Conservation (phyloP, 2,888 invertebrate species). For the Panorpa germanica region DNA sequence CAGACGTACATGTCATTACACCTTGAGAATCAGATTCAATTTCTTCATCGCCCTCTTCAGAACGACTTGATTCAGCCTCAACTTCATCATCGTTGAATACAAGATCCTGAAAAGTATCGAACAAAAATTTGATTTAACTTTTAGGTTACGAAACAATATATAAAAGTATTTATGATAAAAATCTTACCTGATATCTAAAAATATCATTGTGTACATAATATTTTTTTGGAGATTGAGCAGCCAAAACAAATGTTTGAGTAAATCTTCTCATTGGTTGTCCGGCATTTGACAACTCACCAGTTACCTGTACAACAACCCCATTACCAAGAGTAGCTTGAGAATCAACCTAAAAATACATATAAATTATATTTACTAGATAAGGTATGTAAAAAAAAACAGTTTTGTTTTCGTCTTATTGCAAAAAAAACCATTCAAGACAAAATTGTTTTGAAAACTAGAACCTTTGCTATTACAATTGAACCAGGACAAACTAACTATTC, state of each 20-base stretch:
- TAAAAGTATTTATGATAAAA: too few relatives aligned
- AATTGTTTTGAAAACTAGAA: too few relatives aligned
- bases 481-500: too few relatives aligned
- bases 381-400: too few relatives aligned
- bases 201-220: constrained; percentile 99
- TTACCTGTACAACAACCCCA: constrained; percentile 94
- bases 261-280: constrained; percentile 95
- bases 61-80: constrained; percentile 21
- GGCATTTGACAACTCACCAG: constrained; percentile 90
- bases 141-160: too few relatives aligned
- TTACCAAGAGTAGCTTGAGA: constrained; percentile 84
- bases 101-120: constrained; percentile 24
- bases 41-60: constrained; percentile 22
- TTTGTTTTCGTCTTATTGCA: too few relatives aligned
- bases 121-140: too few relatives aligned
- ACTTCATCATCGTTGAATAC: constrained; percentile 40
- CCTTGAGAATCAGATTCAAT: too few relatives aligned
- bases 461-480: too few relatives aligned
- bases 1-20: too few relatives aligned
- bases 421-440: too few relatives aligned
- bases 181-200: constrained; percentile 78
- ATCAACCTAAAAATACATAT: constrained; percentile 46
- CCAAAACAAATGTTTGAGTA: constrained; percentile 94
- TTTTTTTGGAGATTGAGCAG: constrained; percentile 89
- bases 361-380: too few relatives aligned